Evolutionary conservation across 2,797 vertebrate genomes (phyloP).

Genomic region (Otolemur crassicaudatus): DNA sequence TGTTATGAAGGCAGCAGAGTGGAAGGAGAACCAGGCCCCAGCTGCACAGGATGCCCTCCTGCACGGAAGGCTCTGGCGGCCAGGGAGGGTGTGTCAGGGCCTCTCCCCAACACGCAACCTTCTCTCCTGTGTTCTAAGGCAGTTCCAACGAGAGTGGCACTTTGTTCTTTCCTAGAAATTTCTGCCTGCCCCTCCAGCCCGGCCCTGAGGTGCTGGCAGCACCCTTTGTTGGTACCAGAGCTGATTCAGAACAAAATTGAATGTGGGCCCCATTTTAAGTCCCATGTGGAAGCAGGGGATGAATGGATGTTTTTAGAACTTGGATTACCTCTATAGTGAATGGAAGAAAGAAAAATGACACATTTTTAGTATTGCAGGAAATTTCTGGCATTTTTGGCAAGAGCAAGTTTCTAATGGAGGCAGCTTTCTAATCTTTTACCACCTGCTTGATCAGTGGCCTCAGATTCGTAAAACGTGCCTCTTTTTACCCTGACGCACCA

Average conservation of each 20-base stretch:
- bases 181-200: neutral
- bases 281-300: neutral
- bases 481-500: no score
- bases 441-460: no score
- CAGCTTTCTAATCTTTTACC: neutral
- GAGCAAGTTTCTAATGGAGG: neutral
- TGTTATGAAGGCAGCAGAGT: rapidly evolving
- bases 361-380: rapidly evolving
- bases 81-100: rapidly evolving
- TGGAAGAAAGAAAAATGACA: neutral
- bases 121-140: neutral
- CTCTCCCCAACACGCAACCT: rapidly evolving
- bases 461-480: neutral
- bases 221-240: neutral
- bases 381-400: neutral
- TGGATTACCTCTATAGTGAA: rapidly evolving
- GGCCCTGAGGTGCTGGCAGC: neutral
- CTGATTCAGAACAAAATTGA: neutral
- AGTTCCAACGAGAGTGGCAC: rapidly evolving
- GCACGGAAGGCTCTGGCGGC: rapidly evolving
- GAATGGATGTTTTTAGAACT: neutral
- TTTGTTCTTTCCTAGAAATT: neutral
- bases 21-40: neutral
- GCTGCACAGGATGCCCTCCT: rapidly evolving
- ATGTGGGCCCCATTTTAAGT: no score